Percentiles rank a stretch among this genome's conserved stretches.
phyloP scores from a whole-genome alignment of 2,888 invertebrate species.

The Ditula angustiorana region DNA sequence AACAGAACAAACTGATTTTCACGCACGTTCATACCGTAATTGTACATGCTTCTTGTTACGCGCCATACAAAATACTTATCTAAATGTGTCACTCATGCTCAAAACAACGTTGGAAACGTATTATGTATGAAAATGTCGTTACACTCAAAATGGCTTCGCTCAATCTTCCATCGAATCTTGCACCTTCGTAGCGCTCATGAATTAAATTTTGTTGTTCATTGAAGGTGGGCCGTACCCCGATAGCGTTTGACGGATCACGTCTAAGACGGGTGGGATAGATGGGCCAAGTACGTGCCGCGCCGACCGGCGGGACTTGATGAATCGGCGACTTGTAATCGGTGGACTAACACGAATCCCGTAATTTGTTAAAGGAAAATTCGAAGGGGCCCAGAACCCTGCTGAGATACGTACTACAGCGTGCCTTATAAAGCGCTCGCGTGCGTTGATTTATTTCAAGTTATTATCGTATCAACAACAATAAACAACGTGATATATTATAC shows the following conservation, averaged over 20 bases:
- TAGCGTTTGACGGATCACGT: conserved; percentile 78
- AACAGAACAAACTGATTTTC: no score
- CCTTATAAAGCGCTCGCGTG: conserved; percentile 18
- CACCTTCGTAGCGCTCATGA: conserved; percentile 45
- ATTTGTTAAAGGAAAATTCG: conserved; percentile 62
- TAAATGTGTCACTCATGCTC: conserved; percentile 19
- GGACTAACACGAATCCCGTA: conserved; percentile 75
- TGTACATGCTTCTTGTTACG: neutral
- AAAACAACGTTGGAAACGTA: conserved; percentile 8
- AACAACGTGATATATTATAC: neutral
- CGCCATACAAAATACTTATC: conserved; percentile 6
- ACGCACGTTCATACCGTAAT: neutral
- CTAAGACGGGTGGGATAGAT: conserved; percentile 74
- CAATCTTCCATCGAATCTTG: conserved; percentile 43
- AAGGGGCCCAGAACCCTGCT: conserved; percentile 34
- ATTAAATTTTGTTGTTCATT: conserved; percentile 75
- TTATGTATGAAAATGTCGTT: conserved; percentile 33
- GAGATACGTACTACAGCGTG: conserved; percentile 30
- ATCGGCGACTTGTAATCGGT: conserved; percentile 81
- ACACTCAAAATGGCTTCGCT: conserved; percentile 42
- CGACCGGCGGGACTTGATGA: conserved; percentile 72
- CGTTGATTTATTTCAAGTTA: conserved; percentile 22
- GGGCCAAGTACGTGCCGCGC: conserved; percentile 75
- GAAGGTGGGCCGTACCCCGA: conserved; percentile 64
- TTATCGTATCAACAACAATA: neutral